Evolutionary conservation across 1,140 invertebrate genomes (phyloP).

Genomic region (Drosophila kikkawai): DNA sequence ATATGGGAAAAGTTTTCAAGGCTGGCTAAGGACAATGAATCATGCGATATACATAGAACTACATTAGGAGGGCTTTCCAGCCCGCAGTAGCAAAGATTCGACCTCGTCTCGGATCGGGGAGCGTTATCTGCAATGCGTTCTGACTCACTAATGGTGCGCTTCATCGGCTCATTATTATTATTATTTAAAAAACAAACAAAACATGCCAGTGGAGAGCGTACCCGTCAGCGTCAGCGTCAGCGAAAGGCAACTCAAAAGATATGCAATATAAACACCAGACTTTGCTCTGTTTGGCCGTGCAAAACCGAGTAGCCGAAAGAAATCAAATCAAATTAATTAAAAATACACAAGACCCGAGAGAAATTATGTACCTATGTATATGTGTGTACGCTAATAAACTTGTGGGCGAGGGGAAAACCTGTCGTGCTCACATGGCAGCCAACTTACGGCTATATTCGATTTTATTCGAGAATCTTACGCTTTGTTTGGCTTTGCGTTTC

Average conservation of each 20-base stretch:
- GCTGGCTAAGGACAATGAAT: slow-evolving; percentile 44
- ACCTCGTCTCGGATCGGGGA: background rate
- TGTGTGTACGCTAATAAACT: slow-evolving; percentile 20
- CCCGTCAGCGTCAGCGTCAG: slow-evolving; percentile 32
- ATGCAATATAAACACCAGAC: slow-evolving; percentile 43
- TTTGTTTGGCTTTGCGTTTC: slow-evolving; percentile 55
- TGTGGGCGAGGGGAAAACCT: slow-evolving; percentile 29
- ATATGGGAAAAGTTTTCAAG: slow-evolving; percentile 17
- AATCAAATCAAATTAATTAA: slow-evolving; percentile 60
- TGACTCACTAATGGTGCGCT: slow-evolving; percentile 27
- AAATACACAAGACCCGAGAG: slow-evolving; percentile 45
- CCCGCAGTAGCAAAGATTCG: slow-evolving; percentile 11
- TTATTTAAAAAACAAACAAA: slow-evolving; percentile 46
- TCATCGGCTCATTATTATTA: slow-evolving; percentile 3
- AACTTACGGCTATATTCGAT: slow-evolving; percentile 26
- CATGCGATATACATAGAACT: slow-evolving; percentile 42
- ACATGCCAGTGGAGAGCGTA: slow-evolving; percentile 10
- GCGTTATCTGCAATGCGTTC: slow-evolving; percentile 29
- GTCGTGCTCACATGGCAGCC: slow-evolving; percentile 51
- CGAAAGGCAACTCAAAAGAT: slow-evolving; percentile 29
- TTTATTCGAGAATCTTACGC: slow-evolving; percentile 48
- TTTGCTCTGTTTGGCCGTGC: slow-evolving; percentile 35
- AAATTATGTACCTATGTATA: background rate
- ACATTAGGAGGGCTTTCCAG: slow-evolving; percentile 19
- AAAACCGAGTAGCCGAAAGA: slow-evolving; percentile 9